Base-by-base conservation (phyloP, 2,797 vertebrate genomes). In the Serranus cabrilla region DNA sequence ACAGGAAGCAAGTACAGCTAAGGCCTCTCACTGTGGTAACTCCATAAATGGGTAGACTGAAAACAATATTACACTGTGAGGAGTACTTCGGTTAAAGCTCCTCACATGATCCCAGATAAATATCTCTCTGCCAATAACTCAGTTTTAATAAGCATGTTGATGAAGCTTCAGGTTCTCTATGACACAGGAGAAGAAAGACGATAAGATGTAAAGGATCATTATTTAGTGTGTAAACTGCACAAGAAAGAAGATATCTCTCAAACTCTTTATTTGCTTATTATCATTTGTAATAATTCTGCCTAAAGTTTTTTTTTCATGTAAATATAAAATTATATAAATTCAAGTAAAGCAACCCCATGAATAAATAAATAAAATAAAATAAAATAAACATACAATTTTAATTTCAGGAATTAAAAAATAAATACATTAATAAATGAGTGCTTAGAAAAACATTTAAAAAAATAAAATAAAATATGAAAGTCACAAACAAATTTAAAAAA, bases 141-240 rank as follows among this genome's bases (percentile, higher is more conserved):
- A n/a, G 27, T 34, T 56, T 61, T 21, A 80, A 50, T 67, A 51
- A 74, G 5, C 3, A 1, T 52, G 45, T n/a, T 63, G 25, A 62
- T 57, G 45, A 57, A 39, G 37, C 57, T 37, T 61, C 25, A n/a
- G 10, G 17, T 7, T 23, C 13, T 27, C 4, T 63, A n/a, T 20
- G 20, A 52, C 23, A 21, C 10, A 23, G 50, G 27, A 1, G 20
- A 45, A 21, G 21, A 18, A 31, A 54, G 23, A 52, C 39, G 11
- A 63, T n/a, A 5, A 11, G 2, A 12, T 31, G 37, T 56, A 11
- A 14, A 11, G 1, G 16, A 47, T 34, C 1, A 1, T 31, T 70
- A 52, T 17, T 40, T 21, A 25, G 52, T 46, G 17, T 67, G 25
- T 68, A 10, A 61, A 40, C 43, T 50, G 17, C 31, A 65, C 11